Percentiles rank a stretch among this genome's conserved stretches.
phyloP scores from a whole-genome alignment of 2,113 vertebrate species.

The Gavia stellata region DNA sequence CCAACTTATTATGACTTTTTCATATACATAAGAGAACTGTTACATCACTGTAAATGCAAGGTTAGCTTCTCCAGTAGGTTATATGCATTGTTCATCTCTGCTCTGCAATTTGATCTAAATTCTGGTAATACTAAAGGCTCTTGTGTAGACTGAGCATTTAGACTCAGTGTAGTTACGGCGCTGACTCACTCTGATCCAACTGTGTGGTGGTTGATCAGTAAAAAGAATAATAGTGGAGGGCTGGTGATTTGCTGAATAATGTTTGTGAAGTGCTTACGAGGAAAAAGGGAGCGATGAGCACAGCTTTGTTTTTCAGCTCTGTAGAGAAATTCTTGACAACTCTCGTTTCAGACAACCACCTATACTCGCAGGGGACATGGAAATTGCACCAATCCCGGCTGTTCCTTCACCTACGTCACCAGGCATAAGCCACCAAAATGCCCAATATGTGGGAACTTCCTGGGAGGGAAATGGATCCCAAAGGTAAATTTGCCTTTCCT shows the following conservation, averaged over 20 bases:
- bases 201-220: not conserved
- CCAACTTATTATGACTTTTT: not conserved
- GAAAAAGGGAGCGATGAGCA: not conserved
- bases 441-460: constrained; percentile 84
- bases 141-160: not conserved
- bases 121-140: not conserved
- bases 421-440: constrained; percentile 94
- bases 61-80: not conserved
- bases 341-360: constrained; percentile 81
- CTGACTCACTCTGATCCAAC: not conserved
- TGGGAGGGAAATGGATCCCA: constrained; percentile 94
- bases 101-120: not conserved
- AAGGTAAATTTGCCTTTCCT: constrained; percentile 66
- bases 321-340: not conserved
- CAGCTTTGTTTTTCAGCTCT: not conserved
- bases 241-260: not conserved
- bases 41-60: not conserved
- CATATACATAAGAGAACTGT: not conserved
- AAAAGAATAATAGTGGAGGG: not conserved
- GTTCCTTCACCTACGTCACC: constrained; percentile 92
- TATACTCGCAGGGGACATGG: constrained; percentile 94
- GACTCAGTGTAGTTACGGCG: accelerated
- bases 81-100: not conserved
- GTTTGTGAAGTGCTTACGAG: not conserved
- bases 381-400: constrained; percentile 87